Conservation (phyloP, 2,888 invertebrate genomes). For the Beris chalybata region DNA sequence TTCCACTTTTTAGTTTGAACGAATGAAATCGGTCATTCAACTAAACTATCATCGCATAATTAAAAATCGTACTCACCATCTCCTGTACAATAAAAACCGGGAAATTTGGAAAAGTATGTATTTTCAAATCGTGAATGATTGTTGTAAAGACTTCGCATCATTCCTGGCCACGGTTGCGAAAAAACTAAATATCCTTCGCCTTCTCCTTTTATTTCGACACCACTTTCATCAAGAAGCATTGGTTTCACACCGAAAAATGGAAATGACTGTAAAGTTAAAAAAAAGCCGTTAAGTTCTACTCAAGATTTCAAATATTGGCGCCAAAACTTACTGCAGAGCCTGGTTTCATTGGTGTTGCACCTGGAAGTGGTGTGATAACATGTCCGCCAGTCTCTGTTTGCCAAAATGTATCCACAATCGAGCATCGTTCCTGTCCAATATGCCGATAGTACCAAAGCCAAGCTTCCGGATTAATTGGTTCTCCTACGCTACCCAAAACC, state of each 20-base stretch:
- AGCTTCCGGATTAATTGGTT: conserved; percentile 98
- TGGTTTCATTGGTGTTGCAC: conserved; percentile 95
- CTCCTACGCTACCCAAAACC: conserved; percentile 95
- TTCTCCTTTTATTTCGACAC: conserved; percentile 79
- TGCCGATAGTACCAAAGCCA: conserved; percentile 94
- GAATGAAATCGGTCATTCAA: too few relatives aligned
- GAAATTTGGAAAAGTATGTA: conserved; percentile 94
- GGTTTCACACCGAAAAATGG: conserved; percentile 98
- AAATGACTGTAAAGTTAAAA: conserved; percentile 66
- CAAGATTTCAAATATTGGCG: not conserved
- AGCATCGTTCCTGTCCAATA: conserved; percentile 80
- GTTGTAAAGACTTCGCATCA: conserved; percentile 92
- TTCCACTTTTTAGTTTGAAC: too few relatives aligned
- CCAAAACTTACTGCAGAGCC: conserved; percentile 84
- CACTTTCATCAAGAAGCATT: conserved; percentile 82
- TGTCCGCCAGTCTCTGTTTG: conserved; percentile 99
- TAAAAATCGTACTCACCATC: conserved; percentile 69
- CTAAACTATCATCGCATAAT: not conserved
- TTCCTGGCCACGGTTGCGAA: conserved; percentile 95
- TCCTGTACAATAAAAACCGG: conserved; percentile 96
- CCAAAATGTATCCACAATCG: conserved; percentile 98
- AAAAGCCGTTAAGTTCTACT: not conserved
- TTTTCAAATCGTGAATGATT: conserved; percentile 88
- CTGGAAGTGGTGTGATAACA: conserved; percentile 93
- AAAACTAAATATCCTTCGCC: conserved; percentile 96